These are phyloP conservation scores for Coelopa pilipes DNA, from an alignment of 2,888 invertebrate species.

Conservation along the genomic window DNA sequence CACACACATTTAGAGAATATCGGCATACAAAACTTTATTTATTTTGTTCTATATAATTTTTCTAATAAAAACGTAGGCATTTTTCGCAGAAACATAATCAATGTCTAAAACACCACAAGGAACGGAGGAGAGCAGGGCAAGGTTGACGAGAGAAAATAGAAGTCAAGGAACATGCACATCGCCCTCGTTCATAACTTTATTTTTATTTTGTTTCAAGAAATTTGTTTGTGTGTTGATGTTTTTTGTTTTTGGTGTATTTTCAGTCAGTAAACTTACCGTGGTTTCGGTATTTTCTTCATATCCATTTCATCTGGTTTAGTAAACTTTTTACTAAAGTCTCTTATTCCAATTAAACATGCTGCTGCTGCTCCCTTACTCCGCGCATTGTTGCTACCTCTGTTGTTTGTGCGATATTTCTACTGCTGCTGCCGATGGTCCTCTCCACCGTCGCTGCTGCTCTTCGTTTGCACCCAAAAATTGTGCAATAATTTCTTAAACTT, in stretches of 20 bases:
- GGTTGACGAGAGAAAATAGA: constrained; percentile 10
- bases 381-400: constrained; percentile 17
- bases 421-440: constrained; percentile 22
- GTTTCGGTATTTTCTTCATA: constrained; percentile 57
- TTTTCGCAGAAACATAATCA: too few relatives aligned
- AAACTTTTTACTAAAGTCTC: constrained; percentile 53
- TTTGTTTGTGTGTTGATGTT: background rate
- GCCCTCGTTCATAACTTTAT: background rate
- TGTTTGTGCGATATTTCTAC: constrained; percentile 30
- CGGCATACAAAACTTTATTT: too few relatives aligned
- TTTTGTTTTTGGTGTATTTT: background rate
- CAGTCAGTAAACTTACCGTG: constrained; percentile 50
- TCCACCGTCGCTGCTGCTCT: constrained; percentile 7
- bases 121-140: background rate
- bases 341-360: constrained; percentile 49
- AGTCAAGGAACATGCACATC: constrained; percentile 9
- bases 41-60: too few relatives aligned
- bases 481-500: constrained; percentile 22
- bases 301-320: constrained; percentile 56
- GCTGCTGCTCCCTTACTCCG: constrained; percentile 17
- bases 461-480: constrained; percentile 23
- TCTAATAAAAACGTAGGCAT: too few relatives aligned
- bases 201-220: background rate
- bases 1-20: too few relatives aligned
- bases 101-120: too few relatives aligned